These are phyloP conservation scores for Lontra canadensis DNA, from an alignment of 2,113 vertebrate genomes.

Conservation along the genomic window DNA sequence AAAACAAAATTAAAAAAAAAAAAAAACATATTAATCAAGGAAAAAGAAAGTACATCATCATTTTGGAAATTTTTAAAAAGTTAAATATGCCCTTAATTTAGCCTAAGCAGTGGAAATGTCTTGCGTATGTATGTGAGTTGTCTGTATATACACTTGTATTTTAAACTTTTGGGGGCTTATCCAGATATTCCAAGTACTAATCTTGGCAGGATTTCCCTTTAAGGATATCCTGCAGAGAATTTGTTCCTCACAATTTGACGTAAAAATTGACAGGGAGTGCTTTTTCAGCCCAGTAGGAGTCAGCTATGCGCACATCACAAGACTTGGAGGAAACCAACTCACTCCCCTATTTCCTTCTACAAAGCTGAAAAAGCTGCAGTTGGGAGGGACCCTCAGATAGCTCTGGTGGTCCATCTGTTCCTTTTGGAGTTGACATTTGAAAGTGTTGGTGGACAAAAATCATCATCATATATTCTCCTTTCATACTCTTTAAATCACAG, in stretches of 20 bases:
- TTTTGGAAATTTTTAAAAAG: background rate
- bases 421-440: conserved; percentile 73
- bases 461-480: conserved; percentile 57
- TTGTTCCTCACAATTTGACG: conserved; percentile 70
- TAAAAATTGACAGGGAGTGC: conserved; percentile 72
- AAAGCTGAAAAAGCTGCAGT: conserved; percentile 75
- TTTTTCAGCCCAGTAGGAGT: conserved; percentile 74
- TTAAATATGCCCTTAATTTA: conserved; percentile 12
- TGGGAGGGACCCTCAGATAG: conserved; percentile 76
- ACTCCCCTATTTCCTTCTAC: conserved; percentile 72
- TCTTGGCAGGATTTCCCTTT: conserved; percentile 73
- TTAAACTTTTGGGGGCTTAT: conserved; percentile 44
- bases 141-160: background rate
- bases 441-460: conserved; percentile 67
- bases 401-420: conserved; percentile 63
- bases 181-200: conserved; percentile 42
- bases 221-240: conserved; percentile 73
- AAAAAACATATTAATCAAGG: background rate
- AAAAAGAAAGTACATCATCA: background rate
- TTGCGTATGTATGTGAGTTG: background rate
- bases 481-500: conserved; percentile 63
- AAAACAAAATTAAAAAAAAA: background rate
- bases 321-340: conserved; percentile 79
- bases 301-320: conserved; percentile 77
- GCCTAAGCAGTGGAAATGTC: conserved; percentile 14